phyloP scores from a whole-genome alignment of 2,888 invertebrate genomes.

The Nycteola revayana region DNA sequence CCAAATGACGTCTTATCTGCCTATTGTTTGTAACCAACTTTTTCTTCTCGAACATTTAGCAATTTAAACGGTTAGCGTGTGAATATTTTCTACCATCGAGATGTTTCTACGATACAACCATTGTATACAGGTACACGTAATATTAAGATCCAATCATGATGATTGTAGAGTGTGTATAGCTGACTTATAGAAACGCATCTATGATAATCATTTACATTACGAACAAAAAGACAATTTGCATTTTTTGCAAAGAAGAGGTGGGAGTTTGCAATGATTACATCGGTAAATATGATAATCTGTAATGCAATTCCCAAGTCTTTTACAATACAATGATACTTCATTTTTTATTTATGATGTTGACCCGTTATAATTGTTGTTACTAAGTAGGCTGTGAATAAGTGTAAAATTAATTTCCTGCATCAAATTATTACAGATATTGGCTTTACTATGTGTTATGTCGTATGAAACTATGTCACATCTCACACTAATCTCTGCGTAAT shows the following conservation, averaged over 20 bases:
- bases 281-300: conserved; percentile 16
- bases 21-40: conserved; percentile 17
- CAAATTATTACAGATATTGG: no score
- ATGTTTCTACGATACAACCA: conserved; percentile 21
- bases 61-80: conserved; percentile 25
- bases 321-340: conserved; percentile 15
- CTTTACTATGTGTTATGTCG: no score
- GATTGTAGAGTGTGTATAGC: conserved; percentile 23
- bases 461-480: no score
- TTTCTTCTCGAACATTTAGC: conserved; percentile 12
- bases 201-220: conserved; percentile 26
- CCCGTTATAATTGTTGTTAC: no score
- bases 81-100: conserved; percentile 25
- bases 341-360: no score
- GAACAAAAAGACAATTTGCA: conserved; percentile 35
- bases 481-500: no score
- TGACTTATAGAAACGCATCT: conserved; percentile 26
- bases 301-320: conserved; percentile 25
- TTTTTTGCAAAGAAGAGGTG: conserved; percentile 19
- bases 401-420: no score
- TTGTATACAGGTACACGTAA: no score
- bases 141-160: conserved; percentile 27
- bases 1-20: conserved; percentile 24
- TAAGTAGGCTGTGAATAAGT: no score
- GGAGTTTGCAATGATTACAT: conserved; percentile 18